These are phyloP conservation scores for Ochropacha duplaris DNA, from an alignment of 2,888 invertebrate genomes.

Conservation along the genomic window DNA sequence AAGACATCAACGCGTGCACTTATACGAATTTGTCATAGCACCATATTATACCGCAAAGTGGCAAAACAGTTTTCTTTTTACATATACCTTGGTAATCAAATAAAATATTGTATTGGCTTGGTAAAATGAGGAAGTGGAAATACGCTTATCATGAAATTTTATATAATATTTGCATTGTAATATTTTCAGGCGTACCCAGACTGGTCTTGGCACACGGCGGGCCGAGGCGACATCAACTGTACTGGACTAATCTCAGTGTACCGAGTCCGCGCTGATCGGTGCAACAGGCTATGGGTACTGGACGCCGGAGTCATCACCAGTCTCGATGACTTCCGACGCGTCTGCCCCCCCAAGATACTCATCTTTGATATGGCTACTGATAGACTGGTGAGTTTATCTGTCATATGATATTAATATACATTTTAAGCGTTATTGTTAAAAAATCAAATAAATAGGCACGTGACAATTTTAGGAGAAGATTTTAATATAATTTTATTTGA, in stretches of 20 bases:
- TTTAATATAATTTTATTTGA: no score
- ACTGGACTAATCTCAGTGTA: constrained; percentile 91
- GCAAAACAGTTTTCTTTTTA: no score
- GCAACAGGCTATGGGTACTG: constrained; percentile 91
- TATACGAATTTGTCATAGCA: neutral
- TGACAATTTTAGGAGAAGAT: no score
- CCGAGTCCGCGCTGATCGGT: constrained; percentile 89
- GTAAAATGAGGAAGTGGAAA: no score
- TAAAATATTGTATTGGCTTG: no score
- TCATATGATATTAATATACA: no score
- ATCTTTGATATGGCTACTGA: constrained; percentile 91
- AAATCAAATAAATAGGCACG: no score
- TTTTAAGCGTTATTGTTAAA: no score
- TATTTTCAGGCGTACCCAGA: constrained; percentile 86
- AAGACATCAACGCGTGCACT: neutral
- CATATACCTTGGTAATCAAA: no score
- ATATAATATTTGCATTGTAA: neutral
- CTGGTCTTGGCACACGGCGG: constrained; percentile 90
- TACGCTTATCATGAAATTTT: neutral
- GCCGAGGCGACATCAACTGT: constrained; percentile 88
- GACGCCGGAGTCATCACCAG: constrained; percentile 90
- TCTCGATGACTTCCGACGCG: constrained; percentile 84
- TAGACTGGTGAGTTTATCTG: constrained; percentile 77
- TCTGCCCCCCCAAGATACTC: constrained; percentile 91
- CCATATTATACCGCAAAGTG: no score